Base-by-base conservation (phyloP, 2,888 invertebrate species). In the Synergus umbraculus region DNA sequence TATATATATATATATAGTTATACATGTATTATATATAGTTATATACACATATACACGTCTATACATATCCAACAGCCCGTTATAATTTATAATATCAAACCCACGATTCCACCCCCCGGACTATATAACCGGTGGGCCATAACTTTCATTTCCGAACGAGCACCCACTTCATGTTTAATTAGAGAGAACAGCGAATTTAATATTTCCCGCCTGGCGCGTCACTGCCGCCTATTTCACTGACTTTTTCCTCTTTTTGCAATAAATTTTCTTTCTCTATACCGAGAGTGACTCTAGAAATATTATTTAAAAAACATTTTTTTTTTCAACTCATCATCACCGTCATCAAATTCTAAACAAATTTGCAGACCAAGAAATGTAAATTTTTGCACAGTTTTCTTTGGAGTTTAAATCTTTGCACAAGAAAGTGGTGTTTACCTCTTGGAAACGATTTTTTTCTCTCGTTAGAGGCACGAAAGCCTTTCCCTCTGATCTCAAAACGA, bases 61-160 rank as follows among this genome's bases (percentile, higher is more conserved):
- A 46, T 13, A 44, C 13, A 67, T 46, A 54, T 46, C 67, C 67
- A 46, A 12, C 44, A 67, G 44, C 18, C 46, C 12, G 22, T 46
- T 46, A 67, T 73, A 54, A 73, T 49, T 73, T 73, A 73, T 54
- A 73, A 54, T 73, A 73, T 73, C 54, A 73, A 67, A 18, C 66
- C 66, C n/a, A 66, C 66, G n/a, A 66, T 66, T n/a, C 4, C 29
- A 54, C 73, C 73, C 37, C 73, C n/a, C 73, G 49, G 29, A 73
- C 67, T 46, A 43, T n/a, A 67, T 22, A 54, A 73, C 73, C 73
- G 49, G 18, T 63, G 63, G 54, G 54, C 49, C 73, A 73, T 37
- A 73, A 73, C 73, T 73, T 73, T 73, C 73, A 73, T 73, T 73
- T 73, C 73, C 73, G 73, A 73, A 73, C 73, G 37, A 54, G n/a